These are phyloP conservation scores for Turdus rufiventris DNA, from an alignment of 2,113 vertebrate species.

Conservation along the genomic window DNA sequence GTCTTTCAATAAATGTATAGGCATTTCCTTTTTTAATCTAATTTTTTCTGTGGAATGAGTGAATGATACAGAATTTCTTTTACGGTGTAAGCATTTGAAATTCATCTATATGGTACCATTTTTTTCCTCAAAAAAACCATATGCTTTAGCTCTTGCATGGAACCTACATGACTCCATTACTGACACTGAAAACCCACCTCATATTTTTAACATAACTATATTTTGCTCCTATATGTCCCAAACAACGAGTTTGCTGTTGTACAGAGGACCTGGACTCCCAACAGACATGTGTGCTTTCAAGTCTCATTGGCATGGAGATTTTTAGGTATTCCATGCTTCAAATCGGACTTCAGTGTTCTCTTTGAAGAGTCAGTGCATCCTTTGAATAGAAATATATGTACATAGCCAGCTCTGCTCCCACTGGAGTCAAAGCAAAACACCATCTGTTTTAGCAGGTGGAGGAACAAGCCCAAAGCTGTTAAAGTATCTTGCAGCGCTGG, in stretches of 20 bases:
- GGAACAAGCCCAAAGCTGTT: conserved; percentile 18
- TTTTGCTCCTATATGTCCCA: background rate
- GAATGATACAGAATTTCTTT: background rate
- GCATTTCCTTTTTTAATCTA: background rate
- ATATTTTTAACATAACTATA: background rate
- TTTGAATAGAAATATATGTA: conserved; percentile 33
- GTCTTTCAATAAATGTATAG: background rate
- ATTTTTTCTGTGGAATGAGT: background rate
- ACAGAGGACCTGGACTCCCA: background rate
- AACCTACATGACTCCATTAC: background rate
- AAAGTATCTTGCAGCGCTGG: background rate
- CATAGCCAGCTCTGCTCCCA: conserved; percentile 28
- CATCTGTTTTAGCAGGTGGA: conserved; percentile 61
- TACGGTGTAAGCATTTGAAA: background rate
- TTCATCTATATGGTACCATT: background rate
- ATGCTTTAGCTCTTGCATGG: background rate
- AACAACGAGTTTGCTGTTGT: conserved; percentile 17
- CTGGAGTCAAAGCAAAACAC: conserved; percentile 58
- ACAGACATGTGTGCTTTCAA: background rate
- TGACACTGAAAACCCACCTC: background rate
- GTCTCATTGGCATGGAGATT: background rate
- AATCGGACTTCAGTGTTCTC: background rate
- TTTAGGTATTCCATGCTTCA: conserved; percentile 12
- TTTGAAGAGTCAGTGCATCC: conserved; percentile 46
- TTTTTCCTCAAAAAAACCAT: background rate